phyloP scores from a whole-genome alignment of 2,113 vertebrate genomes.

The Dipodomys merriami region DNA sequence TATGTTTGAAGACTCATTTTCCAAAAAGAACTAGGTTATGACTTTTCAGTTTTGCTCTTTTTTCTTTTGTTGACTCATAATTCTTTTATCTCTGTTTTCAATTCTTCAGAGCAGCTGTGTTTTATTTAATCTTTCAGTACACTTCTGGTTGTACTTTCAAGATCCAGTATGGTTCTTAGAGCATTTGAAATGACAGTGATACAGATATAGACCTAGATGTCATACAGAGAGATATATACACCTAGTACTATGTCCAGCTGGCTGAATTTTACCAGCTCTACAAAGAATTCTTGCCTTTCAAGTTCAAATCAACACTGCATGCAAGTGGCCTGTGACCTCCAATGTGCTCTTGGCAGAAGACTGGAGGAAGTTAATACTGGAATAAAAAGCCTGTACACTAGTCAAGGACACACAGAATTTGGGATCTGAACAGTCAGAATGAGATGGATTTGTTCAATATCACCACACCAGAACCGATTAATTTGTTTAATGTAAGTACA shows the following conservation, averaged over 20 bases:
- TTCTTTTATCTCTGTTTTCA: neutral
- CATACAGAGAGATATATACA: neutral
- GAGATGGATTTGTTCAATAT: constrained; percentile 76
- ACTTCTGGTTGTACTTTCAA: neutral
- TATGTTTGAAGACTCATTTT: neutral
- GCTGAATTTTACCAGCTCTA: constrained; percentile 99
- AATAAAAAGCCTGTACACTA: constrained; percentile 77
- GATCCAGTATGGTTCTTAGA: neutral
- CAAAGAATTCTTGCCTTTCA: constrained; percentile 96
- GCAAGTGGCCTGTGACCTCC: constrained; percentile 95
- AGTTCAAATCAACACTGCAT: constrained; percentile 96
- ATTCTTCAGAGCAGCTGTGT: neutral
- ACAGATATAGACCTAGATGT: neutral
- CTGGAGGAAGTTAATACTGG: constrained; percentile 80
- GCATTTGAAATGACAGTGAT: neutral
- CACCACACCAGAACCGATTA: constrained; percentile 75
- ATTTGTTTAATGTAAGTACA: constrained; percentile 78
- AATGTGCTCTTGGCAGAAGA: constrained; percentile 71
- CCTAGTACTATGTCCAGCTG: constrained; percentile 88
- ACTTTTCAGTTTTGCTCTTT: neutral
- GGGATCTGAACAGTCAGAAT: constrained; percentile 82
- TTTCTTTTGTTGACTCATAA: neutral
- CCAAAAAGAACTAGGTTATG: neutral
- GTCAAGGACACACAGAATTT: constrained; percentile 46
- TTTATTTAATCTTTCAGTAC: neutral